These are phyloP conservation scores for Elaphurus davidianus DNA, from an alignment of 2,113 vertebrate genomes.

Conservation along the genomic window DNA sequence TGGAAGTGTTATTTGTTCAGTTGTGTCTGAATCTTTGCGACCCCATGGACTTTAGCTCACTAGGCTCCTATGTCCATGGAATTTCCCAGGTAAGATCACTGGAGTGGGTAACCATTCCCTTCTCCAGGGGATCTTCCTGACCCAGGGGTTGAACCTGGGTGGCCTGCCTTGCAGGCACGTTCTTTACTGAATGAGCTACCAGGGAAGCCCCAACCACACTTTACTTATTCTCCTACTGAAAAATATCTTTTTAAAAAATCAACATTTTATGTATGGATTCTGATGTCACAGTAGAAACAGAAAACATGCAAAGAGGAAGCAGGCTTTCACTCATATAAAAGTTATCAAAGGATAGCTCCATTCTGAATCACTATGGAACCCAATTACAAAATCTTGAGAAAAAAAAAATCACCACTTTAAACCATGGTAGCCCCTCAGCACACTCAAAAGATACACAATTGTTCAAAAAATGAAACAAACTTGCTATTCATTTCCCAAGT, in stretches of 20 bases:
- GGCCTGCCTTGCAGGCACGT: too few species aligned
- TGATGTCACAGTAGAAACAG: not conserved
- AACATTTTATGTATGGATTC: conserved; percentile 25
- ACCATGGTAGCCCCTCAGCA: not conserved
- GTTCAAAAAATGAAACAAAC: not conserved
- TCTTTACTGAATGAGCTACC: too few species aligned
- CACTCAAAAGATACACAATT: not conserved
- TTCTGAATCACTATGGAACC: not conserved
- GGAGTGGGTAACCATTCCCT: too few species aligned
- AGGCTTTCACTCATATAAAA: not conserved
- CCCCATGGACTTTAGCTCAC: too few species aligned
- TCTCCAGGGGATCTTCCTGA: too few species aligned
- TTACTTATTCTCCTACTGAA: too few species aligned
- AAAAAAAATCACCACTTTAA: not conserved
- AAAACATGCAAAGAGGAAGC: not conserved
- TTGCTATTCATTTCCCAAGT: conserved; percentile 33
- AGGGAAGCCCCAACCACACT: too few species aligned
- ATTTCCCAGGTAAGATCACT: too few species aligned
- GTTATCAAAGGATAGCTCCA: not conserved
- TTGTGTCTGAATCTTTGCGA: too few species aligned
- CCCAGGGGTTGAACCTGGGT: too few species aligned
- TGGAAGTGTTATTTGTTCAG: too few species aligned
- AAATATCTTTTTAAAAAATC: not conserved
- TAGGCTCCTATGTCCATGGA: too few species aligned
- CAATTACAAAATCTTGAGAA: not conserved